These are phyloP conservation scores for Brassicogethes aeneus DNA, from an alignment of 2,888 invertebrate species.

Conservation along the genomic window DNA sequence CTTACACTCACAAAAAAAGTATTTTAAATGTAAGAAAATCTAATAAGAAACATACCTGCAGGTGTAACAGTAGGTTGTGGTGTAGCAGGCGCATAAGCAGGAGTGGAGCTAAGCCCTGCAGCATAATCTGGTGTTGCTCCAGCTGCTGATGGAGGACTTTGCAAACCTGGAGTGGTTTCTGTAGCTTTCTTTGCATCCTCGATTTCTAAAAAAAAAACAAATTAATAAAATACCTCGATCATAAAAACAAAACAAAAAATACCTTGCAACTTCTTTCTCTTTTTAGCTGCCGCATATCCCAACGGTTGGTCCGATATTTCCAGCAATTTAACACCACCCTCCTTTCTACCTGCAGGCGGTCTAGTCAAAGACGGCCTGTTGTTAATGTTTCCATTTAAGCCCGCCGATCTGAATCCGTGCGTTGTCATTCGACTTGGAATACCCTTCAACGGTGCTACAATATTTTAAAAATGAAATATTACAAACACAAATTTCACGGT, in stretches of 20 bases:
- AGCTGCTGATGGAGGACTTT: constrained; percentile 26
- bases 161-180: constrained; percentile 38
- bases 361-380: constrained; percentile 50
- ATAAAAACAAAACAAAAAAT: constrained; percentile 18
- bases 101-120: constrained; percentile 60
- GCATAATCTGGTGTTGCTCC: constrained; percentile 73
- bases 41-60: too few species aligned
- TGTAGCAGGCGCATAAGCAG: constrained; percentile 39
- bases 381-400: constrained; percentile 41
- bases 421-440: constrained; percentile 75
- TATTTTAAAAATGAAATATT: constrained; percentile 4
- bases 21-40: too few species aligned
- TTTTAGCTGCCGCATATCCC: constrained; percentile 76
- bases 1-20: too few species aligned
- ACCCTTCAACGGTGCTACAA: constrained; percentile 80
- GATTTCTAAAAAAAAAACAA: constrained; percentile 40
- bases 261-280: constrained; percentile 77
- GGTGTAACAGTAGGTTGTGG: constrained; percentile 33
- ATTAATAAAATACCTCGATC: too few species aligned
- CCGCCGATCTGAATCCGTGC: constrained; percentile 53
- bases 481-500: not conserved
- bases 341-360: constrained; percentile 63
- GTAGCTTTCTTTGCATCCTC: constrained; percentile 58
- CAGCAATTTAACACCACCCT: constrained; percentile 88
- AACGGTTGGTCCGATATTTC: constrained; percentile 91